Evolutionary conservation across 2,113 vertebrate species (phyloP), one percentile per base, ranked within the genome.

Genomic region (Leucopsar rothschildi): DNA sequence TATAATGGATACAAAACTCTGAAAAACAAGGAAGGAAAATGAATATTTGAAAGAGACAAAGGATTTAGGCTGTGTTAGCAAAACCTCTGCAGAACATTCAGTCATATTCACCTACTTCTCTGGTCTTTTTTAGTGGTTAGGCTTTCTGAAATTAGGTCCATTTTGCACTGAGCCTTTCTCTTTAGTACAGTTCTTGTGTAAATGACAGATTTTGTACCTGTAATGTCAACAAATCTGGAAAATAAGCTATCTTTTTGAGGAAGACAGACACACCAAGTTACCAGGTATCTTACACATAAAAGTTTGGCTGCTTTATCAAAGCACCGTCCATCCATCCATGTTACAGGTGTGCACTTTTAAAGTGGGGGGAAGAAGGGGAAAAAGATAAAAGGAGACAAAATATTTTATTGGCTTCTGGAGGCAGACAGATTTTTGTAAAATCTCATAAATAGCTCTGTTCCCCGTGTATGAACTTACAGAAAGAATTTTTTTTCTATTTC

Each of bases 391-490:
- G 15, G 55, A 82, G 22, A 55, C 25, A 68, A 87, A 64, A 65
- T 56, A 9, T 59, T 91, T 82, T 77, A 86, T 7, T 85, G 55
- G 75, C 66, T 93, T 94, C 60, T 86, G 60, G 50, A 93, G 71
- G 49, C 39, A 90, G 64, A 76, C n/a, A 92, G 70, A 61, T 77
- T 89, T 96, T 94, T 73, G 69, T 55, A 80, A 95, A 86, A 95
- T 90, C 63, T 86, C 77, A 69, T 88, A 92, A 94, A 93, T 63
- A 88, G 49, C 28, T 95, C 78, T 90, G 72, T 87, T 95, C 53
- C 53, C 66, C 78, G 40, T 4, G 3, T 82, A 80, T 4, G 16
- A 82, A 83, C 84, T 90, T 75, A 64, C 9, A 70, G 66, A 94
- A 92, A 86, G n/a, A 25, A 4, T 12, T 35, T 95, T 72, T 70